phyloP scores from a whole-genome alignment of 2,797 vertebrate species.

The Gymnoscopelus microlampas region DNA sequence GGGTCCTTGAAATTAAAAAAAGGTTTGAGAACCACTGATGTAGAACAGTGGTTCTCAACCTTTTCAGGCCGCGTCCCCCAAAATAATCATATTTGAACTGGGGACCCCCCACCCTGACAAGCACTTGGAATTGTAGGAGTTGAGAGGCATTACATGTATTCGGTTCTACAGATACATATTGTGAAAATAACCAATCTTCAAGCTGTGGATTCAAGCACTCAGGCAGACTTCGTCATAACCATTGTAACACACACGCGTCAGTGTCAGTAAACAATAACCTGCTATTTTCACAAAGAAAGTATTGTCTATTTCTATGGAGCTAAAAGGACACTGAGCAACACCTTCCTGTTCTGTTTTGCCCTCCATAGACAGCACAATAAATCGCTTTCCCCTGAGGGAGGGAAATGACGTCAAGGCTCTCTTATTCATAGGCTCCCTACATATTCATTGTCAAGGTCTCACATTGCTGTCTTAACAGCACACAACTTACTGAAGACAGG shows the following conservation, averaged over 20 bases:
- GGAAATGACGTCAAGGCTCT: constrained; percentile 69
- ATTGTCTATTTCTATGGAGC: constrained; percentile 48
- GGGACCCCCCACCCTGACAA: too few species aligned
- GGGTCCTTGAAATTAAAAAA: too few species aligned
- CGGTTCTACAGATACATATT: too few species aligned
- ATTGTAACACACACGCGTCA: constrained; percentile 6
- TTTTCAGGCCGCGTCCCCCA: too few species aligned
- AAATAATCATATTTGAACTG: too few species aligned
- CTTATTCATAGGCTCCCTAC: constrained; percentile 57
- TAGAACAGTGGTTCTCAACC: too few species aligned
- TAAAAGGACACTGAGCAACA: constrained; percentile 59
- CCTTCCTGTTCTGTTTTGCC: constrained; percentile 44
- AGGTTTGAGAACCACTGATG: too few species aligned
- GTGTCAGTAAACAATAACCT: constrained; percentile 48
- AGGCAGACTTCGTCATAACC: too few species aligned
- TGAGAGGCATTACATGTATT: too few species aligned
- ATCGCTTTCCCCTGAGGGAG: constrained; percentile 58
- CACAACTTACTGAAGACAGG: background rate
- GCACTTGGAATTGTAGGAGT: too few species aligned
- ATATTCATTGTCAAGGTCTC: constrained; percentile 67
- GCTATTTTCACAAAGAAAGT: constrained; percentile 26
- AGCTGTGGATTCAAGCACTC: too few species aligned
- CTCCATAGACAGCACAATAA: constrained; percentile 62
- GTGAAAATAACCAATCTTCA: too few species aligned
- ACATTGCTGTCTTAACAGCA: constrained; percentile 35